Conservation (phyloP, 2,888 invertebrate species). For the Leucozona laternaria region DNA sequence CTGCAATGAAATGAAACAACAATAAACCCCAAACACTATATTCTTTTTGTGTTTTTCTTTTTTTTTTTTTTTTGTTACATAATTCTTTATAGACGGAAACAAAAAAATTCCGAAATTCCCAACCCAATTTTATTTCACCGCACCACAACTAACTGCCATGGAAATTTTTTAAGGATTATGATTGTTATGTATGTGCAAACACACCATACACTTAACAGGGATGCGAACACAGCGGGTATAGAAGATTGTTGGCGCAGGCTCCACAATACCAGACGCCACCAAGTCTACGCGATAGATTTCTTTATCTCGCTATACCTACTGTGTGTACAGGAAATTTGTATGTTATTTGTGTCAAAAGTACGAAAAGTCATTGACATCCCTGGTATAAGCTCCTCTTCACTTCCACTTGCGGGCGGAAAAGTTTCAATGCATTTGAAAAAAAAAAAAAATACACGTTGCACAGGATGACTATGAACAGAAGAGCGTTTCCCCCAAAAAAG, state of each 20-base stretch:
- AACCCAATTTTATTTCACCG: neutral
- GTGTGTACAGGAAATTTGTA: slow-evolving; percentile 29
- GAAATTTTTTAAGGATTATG: slow-evolving; percentile 23
- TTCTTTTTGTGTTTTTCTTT: slow-evolving; percentile 30
- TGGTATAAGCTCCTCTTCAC: neutral
- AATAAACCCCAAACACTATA: slow-evolving; percentile 33
- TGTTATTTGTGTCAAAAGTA: slow-evolving; percentile 70
- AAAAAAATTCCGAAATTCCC: slow-evolving; percentile 24
- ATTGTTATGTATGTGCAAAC: slow-evolving; percentile 19
- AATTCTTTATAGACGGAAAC: slow-evolving; percentile 5
- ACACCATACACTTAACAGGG: slow-evolving; percentile 3
- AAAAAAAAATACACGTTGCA: neutral
- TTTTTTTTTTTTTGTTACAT: slow-evolving; percentile 7
- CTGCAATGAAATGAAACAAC: slow-evolving; percentile 5
- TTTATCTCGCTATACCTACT: neutral
- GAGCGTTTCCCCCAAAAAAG: neutral
- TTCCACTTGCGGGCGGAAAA: slow-evolving; percentile 14
- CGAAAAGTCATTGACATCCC: slow-evolving; percentile 67
- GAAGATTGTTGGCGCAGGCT: slow-evolving; percentile 60
- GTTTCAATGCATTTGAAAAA: slow-evolving; percentile 25
- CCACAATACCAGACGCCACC: slow-evolving; percentile 64
- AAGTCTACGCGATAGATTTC: slow-evolving; percentile 58
- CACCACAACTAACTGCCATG: neutral
- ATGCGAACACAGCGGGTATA: slow-evolving; percentile 36
- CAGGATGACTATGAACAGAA: neutral